Base-by-base conservation (phyloP, 2,113 vertebrate genomes). In the Syrrhaptes paradoxus region DNA sequence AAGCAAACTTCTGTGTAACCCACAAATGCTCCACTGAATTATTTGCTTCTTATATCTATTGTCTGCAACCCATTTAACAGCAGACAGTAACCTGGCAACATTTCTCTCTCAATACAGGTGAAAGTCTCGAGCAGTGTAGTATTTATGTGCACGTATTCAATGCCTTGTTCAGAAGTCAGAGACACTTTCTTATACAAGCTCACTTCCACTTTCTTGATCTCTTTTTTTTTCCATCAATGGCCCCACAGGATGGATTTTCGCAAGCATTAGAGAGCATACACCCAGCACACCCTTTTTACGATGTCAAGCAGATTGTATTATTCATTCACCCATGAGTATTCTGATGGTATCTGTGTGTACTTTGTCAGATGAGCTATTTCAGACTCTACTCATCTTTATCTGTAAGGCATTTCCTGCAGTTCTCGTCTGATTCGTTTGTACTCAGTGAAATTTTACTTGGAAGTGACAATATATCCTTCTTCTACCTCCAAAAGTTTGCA, bases 281-380 rank as follows among this genome's bases (percentile, higher is more conserved):
- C 31, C 9, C 29, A 75, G 38, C 15, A 51, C 12, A 54, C 31
- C 25, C 57, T 63, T 93, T 90, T 79, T 48, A 76, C 79, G 49
- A 71, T 76, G 38, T 72, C 34, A 85, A 55, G 8, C 29, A 89
- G 57, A 68, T 86, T 45, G 49, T 61, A 66, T 71, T 94, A 94
- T 90, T 90, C 86, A 75, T 89, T 92, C 19, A 38, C 8, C 48
- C 78, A 61, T 59, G 61, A 88, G 34, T 67, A 65, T 73, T 94
- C 87, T 62, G 62, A 75, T 70, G 58, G 45, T 54, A 48, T 81
- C 65, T 74, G 21, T 72, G 62, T 71, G 82, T 65, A 71, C 79
- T 95, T 86, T 88, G 32, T 82, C 70, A 85, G 70, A 87, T 78
- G 52, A 85, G 10, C 51, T 91, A 74, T 94, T 96, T 96, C 62